Conservation (phyloP, 2,888 invertebrate species). For the Protonemura montana region DNA sequence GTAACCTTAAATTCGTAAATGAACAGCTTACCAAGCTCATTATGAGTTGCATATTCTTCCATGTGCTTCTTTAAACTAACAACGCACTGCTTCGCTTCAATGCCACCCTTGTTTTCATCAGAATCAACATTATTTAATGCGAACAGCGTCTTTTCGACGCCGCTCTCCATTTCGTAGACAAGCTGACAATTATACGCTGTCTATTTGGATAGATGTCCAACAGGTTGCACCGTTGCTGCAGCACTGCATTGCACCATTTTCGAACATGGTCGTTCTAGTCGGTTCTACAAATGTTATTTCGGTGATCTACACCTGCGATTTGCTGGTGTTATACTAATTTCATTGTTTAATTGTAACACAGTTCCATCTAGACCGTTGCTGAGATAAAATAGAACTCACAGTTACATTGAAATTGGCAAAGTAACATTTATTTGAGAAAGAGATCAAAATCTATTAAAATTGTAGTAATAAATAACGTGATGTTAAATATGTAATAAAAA, state of each 20-base stretch:
- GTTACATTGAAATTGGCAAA: too few species aligned
- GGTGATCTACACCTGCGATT: too few species aligned
- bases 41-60: constrained; percentile 49
- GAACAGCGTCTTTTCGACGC: background rate
- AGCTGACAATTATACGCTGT: too few species aligned
- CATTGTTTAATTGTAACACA: background rate
- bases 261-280: too few species aligned
- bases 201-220: too few species aligned
- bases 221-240: too few species aligned
- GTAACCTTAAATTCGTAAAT: background rate
- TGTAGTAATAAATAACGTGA: too few species aligned
- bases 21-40: constrained; percentile 51
- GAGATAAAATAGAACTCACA: background rate
- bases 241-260: too few species aligned
- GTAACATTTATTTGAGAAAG: background rate
- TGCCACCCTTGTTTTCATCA: background rate
- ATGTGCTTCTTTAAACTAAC: constrained; percentile 52
- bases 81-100: constrained; percentile 51
- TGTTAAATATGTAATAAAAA: too few species aligned
- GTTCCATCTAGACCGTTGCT: background rate
- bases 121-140: constrained; percentile 16
- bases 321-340: background rate
- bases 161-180: constrained; percentile 7
- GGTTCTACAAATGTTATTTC: too few species aligned
- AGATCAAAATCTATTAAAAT: background rate